phyloP scores from a whole-genome alignment of 2,888 invertebrate species.

The Patella depressa region DNA sequence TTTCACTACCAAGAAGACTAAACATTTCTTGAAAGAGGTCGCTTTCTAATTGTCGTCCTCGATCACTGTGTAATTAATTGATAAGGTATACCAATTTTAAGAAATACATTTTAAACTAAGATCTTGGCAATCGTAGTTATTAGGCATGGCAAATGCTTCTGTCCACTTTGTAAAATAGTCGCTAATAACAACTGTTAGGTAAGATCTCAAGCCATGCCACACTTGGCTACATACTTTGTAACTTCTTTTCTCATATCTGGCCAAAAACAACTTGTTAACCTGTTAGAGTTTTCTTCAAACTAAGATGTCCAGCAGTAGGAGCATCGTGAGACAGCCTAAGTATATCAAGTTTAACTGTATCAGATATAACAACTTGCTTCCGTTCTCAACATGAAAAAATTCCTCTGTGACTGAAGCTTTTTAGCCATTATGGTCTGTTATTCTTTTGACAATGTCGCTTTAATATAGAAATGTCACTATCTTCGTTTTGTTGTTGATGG shows the following conservation, averaged over 20 bases:
- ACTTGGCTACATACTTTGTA: not conserved
- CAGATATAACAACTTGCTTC: too few relatives aligned
- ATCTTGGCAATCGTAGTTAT: not conserved
- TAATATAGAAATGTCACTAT: not conserved
- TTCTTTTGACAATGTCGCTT: not conserved
- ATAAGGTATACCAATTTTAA: slow-evolving; percentile 18
- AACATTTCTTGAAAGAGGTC: slow-evolving; percentile 19
- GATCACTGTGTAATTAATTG: not conserved
- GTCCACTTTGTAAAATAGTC: slow-evolving; percentile 32
- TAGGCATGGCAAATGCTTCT: slow-evolving; percentile 17
- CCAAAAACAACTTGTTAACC: not conserved
- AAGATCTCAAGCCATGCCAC: not conserved
- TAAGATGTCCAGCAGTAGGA: not conserved
- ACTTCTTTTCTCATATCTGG: not conserved
- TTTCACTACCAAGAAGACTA: not conserved
- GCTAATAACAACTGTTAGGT: slow-evolving; percentile 18
- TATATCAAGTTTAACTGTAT: not conserved
- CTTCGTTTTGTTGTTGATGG: not conserved
- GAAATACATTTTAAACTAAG: slow-evolving; percentile 9
- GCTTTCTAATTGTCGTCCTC: not conserved
- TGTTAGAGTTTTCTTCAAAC: slow-evolving; percentile 2
- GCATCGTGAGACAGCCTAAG: not conserved
- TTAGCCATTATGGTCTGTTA: not conserved
- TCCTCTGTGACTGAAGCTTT: not conserved
- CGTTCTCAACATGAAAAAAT: not conserved